phyloP scores from a whole-genome alignment of 2,888 invertebrate genomes.

The Dicyrtomina minuta region DNA sequence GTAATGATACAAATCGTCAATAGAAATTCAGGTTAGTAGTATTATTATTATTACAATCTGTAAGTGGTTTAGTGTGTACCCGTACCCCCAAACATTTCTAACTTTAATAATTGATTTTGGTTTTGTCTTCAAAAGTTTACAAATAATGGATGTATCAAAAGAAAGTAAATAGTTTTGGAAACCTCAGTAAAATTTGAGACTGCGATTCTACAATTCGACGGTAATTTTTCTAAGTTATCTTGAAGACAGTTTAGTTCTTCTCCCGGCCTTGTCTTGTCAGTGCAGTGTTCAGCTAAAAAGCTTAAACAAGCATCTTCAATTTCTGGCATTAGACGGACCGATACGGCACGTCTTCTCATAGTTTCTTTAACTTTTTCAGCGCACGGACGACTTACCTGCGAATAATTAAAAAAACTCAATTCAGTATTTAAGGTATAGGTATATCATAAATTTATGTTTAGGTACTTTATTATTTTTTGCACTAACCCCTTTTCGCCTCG shows the following conservation, averaged over 20 bases:
- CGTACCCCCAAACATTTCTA: no score
- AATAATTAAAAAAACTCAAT: no score
- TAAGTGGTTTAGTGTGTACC: no score
- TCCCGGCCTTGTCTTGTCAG: conserved; percentile 79
- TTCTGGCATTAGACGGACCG: conserved; percentile 90
- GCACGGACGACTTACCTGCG: conserved; percentile 52
- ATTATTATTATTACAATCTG: background rate
- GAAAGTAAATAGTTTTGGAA: no score
- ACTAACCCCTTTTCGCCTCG: no score
- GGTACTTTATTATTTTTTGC: no score
- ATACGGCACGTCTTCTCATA: conserved; percentile 88
- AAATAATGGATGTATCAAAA: no score
- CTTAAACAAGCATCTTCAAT: conserved; percentile 86
- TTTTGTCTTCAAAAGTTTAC: no score
- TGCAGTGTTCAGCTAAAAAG: conserved; percentile 81
- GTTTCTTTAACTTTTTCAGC: conserved; percentile 79
- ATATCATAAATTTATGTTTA: no score
- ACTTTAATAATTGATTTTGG: no score
- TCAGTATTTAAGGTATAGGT: no score
- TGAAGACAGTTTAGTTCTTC: conserved; percentile 93
- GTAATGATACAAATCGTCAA: no score
- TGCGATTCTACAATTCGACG: conserved; percentile 67
- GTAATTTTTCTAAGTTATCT: conserved; percentile 68
- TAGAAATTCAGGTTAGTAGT: background rate
- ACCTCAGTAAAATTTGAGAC: conserved; percentile 82